Evolutionary conservation across 2,797 vertebrate genomes (phyloP), one percentile per base, ranked within the genome.

Genomic region (Lepus oiostolus): DNA sequence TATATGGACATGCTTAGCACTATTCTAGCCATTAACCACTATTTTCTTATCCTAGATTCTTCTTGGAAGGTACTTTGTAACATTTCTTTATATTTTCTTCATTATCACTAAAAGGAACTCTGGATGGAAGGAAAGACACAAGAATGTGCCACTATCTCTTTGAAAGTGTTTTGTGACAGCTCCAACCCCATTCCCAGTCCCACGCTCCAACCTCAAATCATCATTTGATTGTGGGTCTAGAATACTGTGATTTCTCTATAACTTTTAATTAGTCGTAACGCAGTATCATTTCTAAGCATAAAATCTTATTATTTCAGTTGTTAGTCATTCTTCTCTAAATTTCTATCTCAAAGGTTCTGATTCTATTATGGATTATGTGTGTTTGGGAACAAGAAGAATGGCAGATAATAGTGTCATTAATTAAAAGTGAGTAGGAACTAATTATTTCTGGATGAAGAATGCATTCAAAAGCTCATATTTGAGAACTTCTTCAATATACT

Each of bases 291-390:
- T 85, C 52, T 28, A 65, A 92, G n/a, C 30, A 58, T 65, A 63
- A 92, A 80, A 75, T 47, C n/a, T 70, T 22, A 68, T 26, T 30
- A 38, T 95, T 83, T 84, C 22, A 50, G 32, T 54, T 91, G 79
- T 75, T 71, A 28, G 35, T 62, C n/a, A 85, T 79, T n/a, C 21
- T 63, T 86, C 35, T 88, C 21, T 54, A 67, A 50, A 74, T 88
- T 86, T 76, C n/a, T 54, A 19, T 5, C 47, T 13, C 47, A 67
- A 8, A 47, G 8, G 42, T 47, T 47, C 7, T 58, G 14, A 83
- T 87, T 87, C 13, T 58, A 71, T 28, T 3, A 50, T 13, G 13
- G 77, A 28, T 30, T 65, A 52, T 2, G 24, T 76, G 32, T 54
- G 42, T 38, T 63, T 71, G 32, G 22, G 19, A 70, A 52, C 30